Evolutionary conservation across 1,140 invertebrate genomes (phyloP), one percentile per base, ranked within the genome.

Genomic region (Caenorhabditis briggsae): DNA sequence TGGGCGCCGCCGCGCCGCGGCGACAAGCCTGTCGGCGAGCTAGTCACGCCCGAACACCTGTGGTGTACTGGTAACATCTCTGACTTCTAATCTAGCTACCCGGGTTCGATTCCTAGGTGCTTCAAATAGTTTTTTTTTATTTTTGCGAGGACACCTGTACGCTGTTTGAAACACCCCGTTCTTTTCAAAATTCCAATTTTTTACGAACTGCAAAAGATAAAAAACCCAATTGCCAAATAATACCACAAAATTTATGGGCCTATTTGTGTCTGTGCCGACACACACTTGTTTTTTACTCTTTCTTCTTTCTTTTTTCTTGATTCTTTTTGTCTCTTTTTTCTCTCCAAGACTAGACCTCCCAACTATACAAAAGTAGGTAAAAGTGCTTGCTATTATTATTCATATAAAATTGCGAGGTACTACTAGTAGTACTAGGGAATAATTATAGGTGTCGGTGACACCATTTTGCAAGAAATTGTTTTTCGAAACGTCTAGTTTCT

Each of bases 281-380:
- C 50, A 2, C 25, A 33, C 59, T 64, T 64, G 59, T 64, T 64
- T 64, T 64, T 64, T 64, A 9, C 33, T 25, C 25, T 41, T 64
- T 33, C n/a, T 64, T 64, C 23, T 64, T 23, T 64, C 20, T 64
- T 12, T 64, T 33, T 64, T 64, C 33, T 25, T 64, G 9, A 20
- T 33, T 33, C 23, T 9, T 25, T 25, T 64, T 25, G 25, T 12
- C 18, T 33, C 59, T 33, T 33, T 14, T 58, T n/a, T 53, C 33
- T 33, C 33, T 33, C 33, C 33, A 33, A 33, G 33, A 33, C 33
- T 33, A 33, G 33, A 33, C 33, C 56, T n/a, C 18, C 16, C 59
- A 12, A 64, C 59, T 64, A 64, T 64, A 64, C 59, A 41, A 64
- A 64, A 64, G 59, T 64, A 64, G 59, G 59, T 64, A 33, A 64